Percentiles rank a stretch among this genome's conserved stretches.
Conservation (phyloP, 2,113 vertebrate genomes). For the Aptenodytes patagonicus region DNA sequence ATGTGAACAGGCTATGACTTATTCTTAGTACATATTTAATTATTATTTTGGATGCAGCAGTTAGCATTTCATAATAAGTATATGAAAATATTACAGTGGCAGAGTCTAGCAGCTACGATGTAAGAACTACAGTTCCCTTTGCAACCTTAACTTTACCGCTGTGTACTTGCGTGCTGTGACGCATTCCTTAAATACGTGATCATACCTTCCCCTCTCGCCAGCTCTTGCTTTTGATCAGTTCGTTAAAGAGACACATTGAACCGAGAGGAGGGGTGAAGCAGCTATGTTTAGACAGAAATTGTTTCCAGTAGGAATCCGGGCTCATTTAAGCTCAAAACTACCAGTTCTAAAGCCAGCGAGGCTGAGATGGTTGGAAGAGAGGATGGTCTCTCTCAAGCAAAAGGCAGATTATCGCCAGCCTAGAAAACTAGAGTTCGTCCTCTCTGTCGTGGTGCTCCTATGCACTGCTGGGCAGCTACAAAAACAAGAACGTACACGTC, state of each 20-base stretch:
- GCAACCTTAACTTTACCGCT: not conserved
- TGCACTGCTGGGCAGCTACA: not conserved
- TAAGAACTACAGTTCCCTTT: not conserved
- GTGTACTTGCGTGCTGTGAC: not conserved
- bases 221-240: not conserved
- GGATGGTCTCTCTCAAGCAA: not conserved
- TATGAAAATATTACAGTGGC: not conserved
- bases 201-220: not conserved
- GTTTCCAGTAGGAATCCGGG: not conserved
- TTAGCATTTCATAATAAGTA: not conserved
- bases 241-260: not conserved
- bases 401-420: not conserved
- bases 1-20: not conserved
- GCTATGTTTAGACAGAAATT: not conserved
- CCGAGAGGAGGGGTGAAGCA: not conserved
- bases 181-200: not conserved
- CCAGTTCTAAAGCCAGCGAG: not conserved
- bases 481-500: not conserved
- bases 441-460: not conserved
- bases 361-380: not conserved
- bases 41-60: not conserved
- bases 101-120: not conserved
- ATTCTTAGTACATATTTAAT: not conserved
- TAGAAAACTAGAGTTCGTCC: not conserved
- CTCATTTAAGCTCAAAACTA: not conserved